Evolutionary conservation across 2,888 invertebrate genomes (phyloP), one percentile per base, ranked within the genome.

Genomic region (Archips crataeganus): DNA sequence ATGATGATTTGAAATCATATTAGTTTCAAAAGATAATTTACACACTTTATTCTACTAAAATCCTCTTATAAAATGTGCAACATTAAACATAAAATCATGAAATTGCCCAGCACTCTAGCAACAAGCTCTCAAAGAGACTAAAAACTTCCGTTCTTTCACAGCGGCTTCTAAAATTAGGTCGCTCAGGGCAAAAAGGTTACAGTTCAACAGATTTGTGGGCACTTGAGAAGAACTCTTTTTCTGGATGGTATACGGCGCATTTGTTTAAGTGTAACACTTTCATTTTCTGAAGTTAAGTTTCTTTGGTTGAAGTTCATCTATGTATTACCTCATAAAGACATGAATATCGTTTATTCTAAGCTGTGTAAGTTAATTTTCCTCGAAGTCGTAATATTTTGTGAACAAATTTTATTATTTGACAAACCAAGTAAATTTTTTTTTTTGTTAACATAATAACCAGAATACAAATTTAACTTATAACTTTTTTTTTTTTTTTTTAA

Each of bases 121-220:
- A 62, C 34, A 34, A 49, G 49, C 13, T 63, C 63, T 64, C 68
- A 73, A 69, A 73, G 68, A 64, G 59, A 63, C 68, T 73, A 73
- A 73, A 73, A 69, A 69, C 73, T 73, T 73, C 73, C 68, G 32
- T 60, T 68, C 73, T 64, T 69, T 73, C 34, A 59, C 49, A 68
- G 47, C 59, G 42, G 73, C 49, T 69, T 47, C 68, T 73, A 59
- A 68, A 73, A 69, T 73, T 73, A 62, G 68, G 73, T 73, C 67
- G 47, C 47, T 68, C 67, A 51, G 23, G 34, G 63, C 63, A 49
- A 68, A 49, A 34, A 42, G 63, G 68, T 49, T 64, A 23, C 63
- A 51, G 36, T 73, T 59, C 59, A 63, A 59, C 73, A 64, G 63
- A 64, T 69, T 59, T 64, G 63, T 32, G 34, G 73, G 3, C 63